A percentile compares a stretch with the other conserved stretches of the same genome.
Evolutionary conservation across 2,113 vertebrate species (phyloP).

Genomic region (Chaetorhynchus papuensis): DNA sequence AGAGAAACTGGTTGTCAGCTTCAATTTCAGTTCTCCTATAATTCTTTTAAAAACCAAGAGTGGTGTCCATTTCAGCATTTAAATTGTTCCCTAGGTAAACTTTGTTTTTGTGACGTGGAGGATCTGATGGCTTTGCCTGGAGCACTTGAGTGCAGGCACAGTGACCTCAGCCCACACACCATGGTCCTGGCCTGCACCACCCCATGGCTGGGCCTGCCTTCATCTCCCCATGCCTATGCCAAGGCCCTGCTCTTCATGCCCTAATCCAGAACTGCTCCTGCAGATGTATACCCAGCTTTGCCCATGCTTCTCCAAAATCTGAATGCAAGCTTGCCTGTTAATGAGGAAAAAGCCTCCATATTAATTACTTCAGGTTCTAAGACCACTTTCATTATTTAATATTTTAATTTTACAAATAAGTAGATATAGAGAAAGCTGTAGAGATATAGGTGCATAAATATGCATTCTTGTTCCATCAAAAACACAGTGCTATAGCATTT

Average conservation of each 20-base stretch:
- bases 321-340: not conserved
- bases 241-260: not conserved
- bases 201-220: not conserved
- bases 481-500: not conserved
- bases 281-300: not conserved
- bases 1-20: not conserved
- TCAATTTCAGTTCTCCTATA: not conserved
- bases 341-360: not conserved
- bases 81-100: not conserved
- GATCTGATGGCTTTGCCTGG: not conserved
- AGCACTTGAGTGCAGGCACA: not conserved
- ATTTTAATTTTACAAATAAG: not conserved
- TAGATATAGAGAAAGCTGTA: not conserved
- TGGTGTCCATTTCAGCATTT: not conserved
- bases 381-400: not conserved
- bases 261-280: not conserved
- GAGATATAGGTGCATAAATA: not conserved
- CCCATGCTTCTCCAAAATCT: not conserved
- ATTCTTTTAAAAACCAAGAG: not conserved
- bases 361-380: not conserved
- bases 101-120: not conserved
- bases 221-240: not conserved
- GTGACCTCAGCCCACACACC: rapidly evolving
- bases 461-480: not conserved
- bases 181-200: not conserved